Evolutionary conservation across 2,888 invertebrate species (phyloP).

Genomic region (Rhamnusium bicolor): DNA sequence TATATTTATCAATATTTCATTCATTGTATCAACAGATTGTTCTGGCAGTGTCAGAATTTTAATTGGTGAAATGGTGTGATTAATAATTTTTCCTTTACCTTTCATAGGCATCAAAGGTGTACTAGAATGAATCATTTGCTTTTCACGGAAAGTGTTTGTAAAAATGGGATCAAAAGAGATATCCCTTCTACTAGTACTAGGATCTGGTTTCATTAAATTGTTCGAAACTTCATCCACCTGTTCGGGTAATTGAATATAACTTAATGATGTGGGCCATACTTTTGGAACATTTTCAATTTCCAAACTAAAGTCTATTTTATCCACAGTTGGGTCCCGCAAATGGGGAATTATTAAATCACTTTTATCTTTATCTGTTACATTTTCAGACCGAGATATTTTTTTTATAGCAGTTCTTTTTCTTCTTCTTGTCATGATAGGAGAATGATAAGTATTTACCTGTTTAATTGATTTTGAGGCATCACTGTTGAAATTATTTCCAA

Average conservation of each 20-base stretch:
- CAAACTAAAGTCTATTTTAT: conserved; percentile 42
- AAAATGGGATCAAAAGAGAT: conserved; percentile 35
- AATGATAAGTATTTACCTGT: conserved; percentile 22
- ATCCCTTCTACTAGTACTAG: neutral
- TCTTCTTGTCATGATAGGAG: conserved; percentile 35
- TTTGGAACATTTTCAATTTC: conserved; percentile 35
- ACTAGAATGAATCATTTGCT: conserved; percentile 46
- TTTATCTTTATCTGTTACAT: conserved; percentile 6
- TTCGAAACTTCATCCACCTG: neutral
- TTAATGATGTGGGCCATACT: conserved; percentile 30
- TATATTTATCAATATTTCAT: neutral
- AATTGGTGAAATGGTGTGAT: conserved; percentile 38
- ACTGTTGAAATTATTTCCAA: neutral
- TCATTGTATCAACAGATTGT: conserved; percentile 35
- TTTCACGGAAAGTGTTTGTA: conserved; percentile 44
- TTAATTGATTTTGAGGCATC: conserved; percentile 26
- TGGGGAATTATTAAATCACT: conserved; percentile 27
- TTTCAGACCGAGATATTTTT: neutral
- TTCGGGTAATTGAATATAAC: conserved; percentile 33
- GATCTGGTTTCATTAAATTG: neutral
- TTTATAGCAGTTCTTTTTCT: conserved; percentile 23
- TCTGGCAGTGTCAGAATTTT: conserved; percentile 32
- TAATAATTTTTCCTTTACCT: conserved; percentile 28
- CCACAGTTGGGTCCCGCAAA: conserved; percentile 33
- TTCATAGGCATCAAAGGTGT: conserved; percentile 43